Conservation (phyloP, 1,140 invertebrate genomes). For the Drosophila ironensis region DNA sequence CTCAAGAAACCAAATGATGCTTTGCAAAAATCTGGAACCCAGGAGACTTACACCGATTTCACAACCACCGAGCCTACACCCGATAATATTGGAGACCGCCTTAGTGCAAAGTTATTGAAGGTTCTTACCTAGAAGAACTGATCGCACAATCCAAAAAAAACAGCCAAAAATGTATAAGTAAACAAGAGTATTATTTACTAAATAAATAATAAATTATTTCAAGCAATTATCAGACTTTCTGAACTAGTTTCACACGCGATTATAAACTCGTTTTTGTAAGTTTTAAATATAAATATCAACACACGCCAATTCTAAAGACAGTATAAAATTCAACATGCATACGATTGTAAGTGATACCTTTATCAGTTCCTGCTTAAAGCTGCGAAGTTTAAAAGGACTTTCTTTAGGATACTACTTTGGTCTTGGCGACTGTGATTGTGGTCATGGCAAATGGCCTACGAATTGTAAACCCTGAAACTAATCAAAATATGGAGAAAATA, state of each 20-base stretch:
- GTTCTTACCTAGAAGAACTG: slow-evolving; percentile 13
- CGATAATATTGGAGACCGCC: slow-evolving; percentile 13
- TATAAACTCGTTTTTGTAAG: not conserved
- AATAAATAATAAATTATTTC: not conserved
- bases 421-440: too few species aligned
- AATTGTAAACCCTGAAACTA: too few species aligned
- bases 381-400: too few species aligned
- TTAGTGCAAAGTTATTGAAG: slow-evolving; percentile 27
- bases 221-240: not conserved
- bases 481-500: too few species aligned
- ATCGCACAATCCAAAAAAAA: too few species aligned
- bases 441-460: too few species aligned
- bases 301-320: too few species aligned
- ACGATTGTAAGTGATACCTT: too few species aligned
- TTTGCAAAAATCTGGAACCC: not conserved
- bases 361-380: too few species aligned
- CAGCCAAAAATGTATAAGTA: not conserved
- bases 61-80: slow-evolving; percentile 18
- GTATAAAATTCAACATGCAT: too few species aligned
- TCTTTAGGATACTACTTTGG: too few species aligned
- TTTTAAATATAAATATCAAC: not conserved
- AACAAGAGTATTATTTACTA: not conserved
- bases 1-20: not conserved
- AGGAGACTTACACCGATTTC: not conserved
- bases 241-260: not conserved